Percentiles rank a stretch among this genome's conserved stretches.
Conservation (phyloP, 2,797 vertebrate genomes). For the Rhincodon typus region DNA sequence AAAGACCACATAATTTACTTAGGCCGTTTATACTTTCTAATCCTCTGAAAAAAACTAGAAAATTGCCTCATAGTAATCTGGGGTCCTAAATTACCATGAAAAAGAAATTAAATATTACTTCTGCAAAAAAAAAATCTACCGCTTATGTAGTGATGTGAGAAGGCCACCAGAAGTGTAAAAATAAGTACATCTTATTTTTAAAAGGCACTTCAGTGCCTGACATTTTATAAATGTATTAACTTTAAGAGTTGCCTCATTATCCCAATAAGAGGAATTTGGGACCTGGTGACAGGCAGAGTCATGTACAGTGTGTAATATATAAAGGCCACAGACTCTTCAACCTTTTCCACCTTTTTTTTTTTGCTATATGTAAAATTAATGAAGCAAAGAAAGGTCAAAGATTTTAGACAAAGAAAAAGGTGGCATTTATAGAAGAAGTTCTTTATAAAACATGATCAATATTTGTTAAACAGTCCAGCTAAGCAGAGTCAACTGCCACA, state of each 20-base stretch:
- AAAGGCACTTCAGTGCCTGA: background rate
- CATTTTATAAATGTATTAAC: background rate
- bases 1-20: slow-evolving; percentile 4
- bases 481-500: slow-evolving; percentile 21
- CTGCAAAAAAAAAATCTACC: background rate
- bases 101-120: slow-evolving; percentile 6
- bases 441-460: slow-evolving; percentile 58
- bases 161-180: no score
- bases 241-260: slow-evolving; percentile 31
- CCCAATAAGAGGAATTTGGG: slow-evolving; percentile 15
- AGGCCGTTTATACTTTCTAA: background rate
- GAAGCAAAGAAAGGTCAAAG: slow-evolving; percentile 67
- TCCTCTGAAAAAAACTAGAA: background rate
- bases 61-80: background rate
- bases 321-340: slow-evolving; percentile 34
- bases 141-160: no score
- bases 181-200: background rate
- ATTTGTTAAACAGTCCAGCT: slow-evolving; percentile 48
- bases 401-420: slow-evolving; percentile 58
- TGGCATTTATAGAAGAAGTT: slow-evolving; percentile 53
- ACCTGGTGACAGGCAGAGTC: slow-evolving; percentile 18
- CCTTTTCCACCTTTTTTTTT: slow-evolving; percentile 52
- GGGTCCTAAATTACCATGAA: background rate
- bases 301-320: slow-evolving; percentile 35
- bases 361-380: slow-evolving; percentile 65